Percentiles rank a stretch among this genome's conserved stretches.
These are phyloP conservation scores for Erpornis zantholeuca DNA, from an alignment of 2,113 vertebrate genomes.

Conservation along the genomic window DNA sequence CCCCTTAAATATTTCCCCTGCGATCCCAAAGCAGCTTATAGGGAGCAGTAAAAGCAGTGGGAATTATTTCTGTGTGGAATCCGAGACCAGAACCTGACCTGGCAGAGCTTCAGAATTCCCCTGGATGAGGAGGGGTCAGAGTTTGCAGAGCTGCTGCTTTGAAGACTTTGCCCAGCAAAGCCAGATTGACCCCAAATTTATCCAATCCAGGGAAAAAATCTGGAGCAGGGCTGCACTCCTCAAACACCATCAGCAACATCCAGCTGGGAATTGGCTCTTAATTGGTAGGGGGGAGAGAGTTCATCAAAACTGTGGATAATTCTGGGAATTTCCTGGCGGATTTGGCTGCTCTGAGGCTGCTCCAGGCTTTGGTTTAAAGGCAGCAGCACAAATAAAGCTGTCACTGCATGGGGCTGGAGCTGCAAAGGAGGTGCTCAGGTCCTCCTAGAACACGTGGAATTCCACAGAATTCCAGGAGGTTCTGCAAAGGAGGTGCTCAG, in stretches of 20 bases:
- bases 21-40: background rate
- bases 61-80: background rate
- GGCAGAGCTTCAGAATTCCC: background rate
- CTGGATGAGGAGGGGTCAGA: background rate
- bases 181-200: background rate
- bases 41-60: background rate
- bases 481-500: background rate
- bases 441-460: background rate
- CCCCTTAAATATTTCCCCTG: background rate
- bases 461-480: fast-evolving
- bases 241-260: background rate
- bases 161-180: background rate
- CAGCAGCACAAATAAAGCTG: background rate
- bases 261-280: background rate
- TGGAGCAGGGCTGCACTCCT: background rate
- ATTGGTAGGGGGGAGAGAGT: background rate
- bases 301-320: background rate
- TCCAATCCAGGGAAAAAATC: background rate
- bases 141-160: background rate
- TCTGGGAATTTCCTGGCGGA: background rate
- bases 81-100: background rate
- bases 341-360: background rate
- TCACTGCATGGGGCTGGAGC: background rate
- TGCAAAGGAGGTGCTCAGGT: background rate
- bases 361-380: background rate